These are phyloP conservation scores for Microctonus brassicae DNA, from an alignment of 2,888 invertebrate species.

Conservation along the genomic window DNA sequence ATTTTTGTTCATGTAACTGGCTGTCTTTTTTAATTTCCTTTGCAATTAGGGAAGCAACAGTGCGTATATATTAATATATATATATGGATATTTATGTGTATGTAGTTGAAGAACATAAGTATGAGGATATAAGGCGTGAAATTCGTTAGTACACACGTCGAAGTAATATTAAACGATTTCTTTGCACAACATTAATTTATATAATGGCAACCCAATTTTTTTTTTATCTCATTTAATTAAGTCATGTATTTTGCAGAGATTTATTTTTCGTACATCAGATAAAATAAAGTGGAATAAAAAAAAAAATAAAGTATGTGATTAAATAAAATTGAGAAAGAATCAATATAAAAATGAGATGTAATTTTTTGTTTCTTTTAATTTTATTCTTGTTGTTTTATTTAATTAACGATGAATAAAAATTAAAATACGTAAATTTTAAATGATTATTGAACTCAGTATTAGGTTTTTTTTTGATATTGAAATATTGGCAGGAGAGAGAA, in stretches of 20 bases:
- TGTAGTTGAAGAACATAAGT: neutral
- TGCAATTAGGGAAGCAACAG: neutral
- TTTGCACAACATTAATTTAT: slow-evolving; percentile 9
- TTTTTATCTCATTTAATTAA: slow-evolving; percentile 9
- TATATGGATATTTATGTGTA: neutral
- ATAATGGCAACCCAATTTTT: slow-evolving; percentile 10
- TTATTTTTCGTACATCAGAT: neutral
- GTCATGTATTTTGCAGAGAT: slow-evolving; percentile 1
- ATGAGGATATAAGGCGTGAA: neutral
- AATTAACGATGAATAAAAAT: no score
- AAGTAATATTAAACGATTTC: slow-evolving; percentile 1
- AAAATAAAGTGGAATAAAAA: neutral
- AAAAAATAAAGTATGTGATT: neutral
- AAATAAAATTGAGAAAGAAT: neutral
- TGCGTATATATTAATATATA: neutral
- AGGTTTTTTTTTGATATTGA: neutral
- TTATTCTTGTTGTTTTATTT: no score
- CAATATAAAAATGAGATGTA: neutral
- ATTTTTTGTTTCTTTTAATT: no score
- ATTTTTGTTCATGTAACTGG: neutral
- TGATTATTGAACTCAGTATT: neutral
- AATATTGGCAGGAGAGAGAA: slow-evolving; percentile 1
- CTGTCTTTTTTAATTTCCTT: neutral
- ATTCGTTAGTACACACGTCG: neutral
- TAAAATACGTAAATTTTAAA: neutral